phyloP scores from a whole-genome alignment of 2,113 vertebrate genomes.

The Dipodomys spectabilis region DNA sequence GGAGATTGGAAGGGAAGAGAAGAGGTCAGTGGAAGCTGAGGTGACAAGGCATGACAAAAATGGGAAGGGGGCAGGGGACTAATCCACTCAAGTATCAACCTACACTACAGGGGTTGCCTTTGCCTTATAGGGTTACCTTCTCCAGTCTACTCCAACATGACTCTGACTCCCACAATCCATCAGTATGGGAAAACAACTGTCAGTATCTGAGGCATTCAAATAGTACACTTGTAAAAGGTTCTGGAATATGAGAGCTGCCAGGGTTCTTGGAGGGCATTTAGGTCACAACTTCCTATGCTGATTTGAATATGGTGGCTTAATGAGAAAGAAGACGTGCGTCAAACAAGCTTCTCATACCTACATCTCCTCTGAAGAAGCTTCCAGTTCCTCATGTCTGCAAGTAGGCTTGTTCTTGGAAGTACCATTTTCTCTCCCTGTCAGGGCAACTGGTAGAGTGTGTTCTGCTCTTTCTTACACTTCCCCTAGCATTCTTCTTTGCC shows the following conservation, averaged over 20 bases:
- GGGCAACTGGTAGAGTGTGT: not conserved
- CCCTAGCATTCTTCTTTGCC: not conserved
- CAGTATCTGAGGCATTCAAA: not conserved
- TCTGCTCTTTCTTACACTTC: not conserved
- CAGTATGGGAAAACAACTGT: not conserved
- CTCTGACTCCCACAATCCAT: not conserved
- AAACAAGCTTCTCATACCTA: not conserved
- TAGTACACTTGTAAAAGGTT: conserved; percentile 11
- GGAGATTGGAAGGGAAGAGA: not conserved
- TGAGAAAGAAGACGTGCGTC: not conserved
- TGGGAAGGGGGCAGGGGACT: not conserved
- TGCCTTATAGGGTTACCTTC: not conserved
- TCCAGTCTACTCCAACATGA: not conserved
- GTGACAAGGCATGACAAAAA: not conserved
- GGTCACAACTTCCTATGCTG: not conserved
- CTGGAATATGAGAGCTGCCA: conserved; percentile 3
- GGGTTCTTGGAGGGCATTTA: conserved; percentile 1
- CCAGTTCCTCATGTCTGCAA: not conserved
- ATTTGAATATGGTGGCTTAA: not conserved
- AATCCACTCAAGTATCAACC: not conserved
- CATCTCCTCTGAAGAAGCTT: not conserved
- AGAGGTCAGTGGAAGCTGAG: not conserved
- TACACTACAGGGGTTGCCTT: not conserved
- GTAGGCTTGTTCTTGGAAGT: not conserved
- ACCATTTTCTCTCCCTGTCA: not conserved